Percentiles rank a stretch among this genome's conserved stretches.
phyloP scores from a whole-genome alignment of 2,797 vertebrate species.

The Monodelphis domestica region DNA sequence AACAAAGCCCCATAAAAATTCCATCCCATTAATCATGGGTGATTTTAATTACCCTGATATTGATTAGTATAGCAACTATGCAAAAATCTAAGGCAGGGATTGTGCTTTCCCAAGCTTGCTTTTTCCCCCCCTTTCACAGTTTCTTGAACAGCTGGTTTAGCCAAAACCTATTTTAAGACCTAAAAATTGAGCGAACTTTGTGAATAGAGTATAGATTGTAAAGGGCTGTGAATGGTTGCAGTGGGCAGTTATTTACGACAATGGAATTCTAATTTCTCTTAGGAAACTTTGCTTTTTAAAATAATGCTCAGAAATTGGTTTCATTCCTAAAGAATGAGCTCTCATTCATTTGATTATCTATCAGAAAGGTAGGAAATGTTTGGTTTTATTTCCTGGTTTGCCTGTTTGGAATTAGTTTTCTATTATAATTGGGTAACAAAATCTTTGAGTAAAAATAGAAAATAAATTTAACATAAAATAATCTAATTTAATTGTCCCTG shows the following conservation, averaged over 20 bases:
- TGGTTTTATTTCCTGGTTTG: conserved; percentile 34
- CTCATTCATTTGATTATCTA: conserved; percentile 10
- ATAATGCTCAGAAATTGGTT: conserved; percentile 5
- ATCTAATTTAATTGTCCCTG: neutral
- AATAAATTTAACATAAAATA: neutral
- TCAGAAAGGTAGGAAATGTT: conserved; percentile 23
- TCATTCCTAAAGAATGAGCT: neutral
- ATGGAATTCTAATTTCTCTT: conserved; percentile 11
- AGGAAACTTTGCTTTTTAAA: conserved; percentile 35
- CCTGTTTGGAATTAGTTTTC: conserved; percentile 32
- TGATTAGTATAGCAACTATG: conserved; percentile 74
- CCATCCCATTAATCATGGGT: conserved; percentile 74
- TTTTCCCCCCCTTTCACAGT: conserved; percentile 24
- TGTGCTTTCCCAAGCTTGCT: conserved; percentile 72
- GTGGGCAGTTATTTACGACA: conserved; percentile 37
- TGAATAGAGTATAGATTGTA: conserved; percentile 61
- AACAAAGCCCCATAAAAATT: conserved; percentile 60
- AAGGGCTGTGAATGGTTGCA: conserved; percentile 54
- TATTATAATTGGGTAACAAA: neutral
- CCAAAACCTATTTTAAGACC: conserved; percentile 72
- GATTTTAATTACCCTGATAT: conserved; percentile 76
- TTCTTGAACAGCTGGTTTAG: conserved; percentile 66
- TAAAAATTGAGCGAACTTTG: conserved; percentile 63
- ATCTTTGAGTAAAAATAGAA: neutral
- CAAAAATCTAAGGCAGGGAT: conserved; percentile 65